Conservation (phyloP, 2,113 vertebrate genomes). For the Stegostoma tigrinum region DNA sequence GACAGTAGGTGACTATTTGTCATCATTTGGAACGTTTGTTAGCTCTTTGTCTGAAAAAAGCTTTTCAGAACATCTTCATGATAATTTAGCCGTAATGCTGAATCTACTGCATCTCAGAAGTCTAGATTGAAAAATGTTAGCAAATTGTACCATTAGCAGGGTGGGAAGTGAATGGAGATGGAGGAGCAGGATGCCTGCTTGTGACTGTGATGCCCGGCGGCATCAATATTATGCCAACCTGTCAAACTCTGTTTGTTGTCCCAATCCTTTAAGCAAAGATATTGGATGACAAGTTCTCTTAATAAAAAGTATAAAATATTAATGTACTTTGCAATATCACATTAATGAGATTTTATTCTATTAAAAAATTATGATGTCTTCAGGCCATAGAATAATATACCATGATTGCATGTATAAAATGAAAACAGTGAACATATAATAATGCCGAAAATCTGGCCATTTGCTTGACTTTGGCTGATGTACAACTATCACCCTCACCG, state of each 20-base stretch:
- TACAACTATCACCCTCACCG: not conserved
- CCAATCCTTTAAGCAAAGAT: not conserved
- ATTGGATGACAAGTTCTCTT: conserved; percentile 20
- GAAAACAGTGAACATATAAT: not conserved
- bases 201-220: not conserved
- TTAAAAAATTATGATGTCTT: conserved; percentile 35
- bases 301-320: conserved; percentile 32
- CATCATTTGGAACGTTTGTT: not conserved
- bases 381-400: conserved; percentile 26
- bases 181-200: not conserved
- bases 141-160: not conserved
- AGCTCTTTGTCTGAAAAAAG: not conserved
- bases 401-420: not conserved
- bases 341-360: conserved; percentile 29
- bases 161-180: not conserved
- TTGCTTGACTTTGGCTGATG: not conserved
- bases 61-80: not conserved
- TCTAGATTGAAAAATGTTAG: not conserved
- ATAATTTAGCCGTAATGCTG: not conserved
- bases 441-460: not conserved
- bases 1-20: not conserved
- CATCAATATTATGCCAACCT: conserved; percentile 1
- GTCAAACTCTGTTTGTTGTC: conserved; percentile 19
- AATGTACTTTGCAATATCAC: conserved; percentile 22
- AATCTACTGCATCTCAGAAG: not conserved